A percentile compares a stretch with the other conserved stretches of the same genome.
Conservation (phyloP, 1,140 invertebrate species). For the Leptinotarsa undecemlineata region DNA sequence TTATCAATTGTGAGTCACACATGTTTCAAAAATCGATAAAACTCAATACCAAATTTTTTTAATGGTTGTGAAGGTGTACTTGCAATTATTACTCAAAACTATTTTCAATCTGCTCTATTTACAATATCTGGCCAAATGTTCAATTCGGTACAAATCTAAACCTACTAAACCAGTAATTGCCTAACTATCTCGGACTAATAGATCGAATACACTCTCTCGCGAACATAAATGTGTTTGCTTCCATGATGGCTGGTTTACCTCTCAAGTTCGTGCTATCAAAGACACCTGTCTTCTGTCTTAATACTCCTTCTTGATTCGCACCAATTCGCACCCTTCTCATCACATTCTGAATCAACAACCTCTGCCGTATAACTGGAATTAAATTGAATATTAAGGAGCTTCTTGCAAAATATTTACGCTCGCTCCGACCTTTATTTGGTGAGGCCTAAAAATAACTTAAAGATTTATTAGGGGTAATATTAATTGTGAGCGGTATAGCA, state of each 20-base stretch:
- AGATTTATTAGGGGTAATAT: conserved; percentile 1
- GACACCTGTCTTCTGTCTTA: conserved; percentile 18
- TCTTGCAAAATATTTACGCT: conserved; percentile 15
- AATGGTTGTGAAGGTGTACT: too few species aligned
- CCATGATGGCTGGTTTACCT: not conserved
- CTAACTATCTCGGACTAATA: too few species aligned
- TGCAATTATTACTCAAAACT: too few species aligned
- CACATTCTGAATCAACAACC: conserved; percentile 18
- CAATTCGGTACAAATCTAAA: too few species aligned
- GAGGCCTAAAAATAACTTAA: not conserved
- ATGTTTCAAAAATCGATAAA: too few species aligned
- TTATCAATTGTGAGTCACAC: too few species aligned
- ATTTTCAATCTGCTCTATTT: too few species aligned
- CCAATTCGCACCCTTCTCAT: conserved; percentile 2
- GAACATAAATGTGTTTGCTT: not conserved
- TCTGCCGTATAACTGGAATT: conserved; percentile 10
- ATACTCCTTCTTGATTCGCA: not conserved
- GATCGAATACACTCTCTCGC: too few species aligned
- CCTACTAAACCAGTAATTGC: too few species aligned
- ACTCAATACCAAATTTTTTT: too few species aligned
- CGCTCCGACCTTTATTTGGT: not conserved
- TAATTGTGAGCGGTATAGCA: not conserved
- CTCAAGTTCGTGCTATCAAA: not conserved
- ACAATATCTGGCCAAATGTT: too few species aligned
- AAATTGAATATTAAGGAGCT: conserved; percentile 9